Percentiles rank a stretch among this genome's conserved stretches.
phyloP scores from a whole-genome alignment of 2,797 vertebrate genomes.

The Serranus cabrilla region DNA sequence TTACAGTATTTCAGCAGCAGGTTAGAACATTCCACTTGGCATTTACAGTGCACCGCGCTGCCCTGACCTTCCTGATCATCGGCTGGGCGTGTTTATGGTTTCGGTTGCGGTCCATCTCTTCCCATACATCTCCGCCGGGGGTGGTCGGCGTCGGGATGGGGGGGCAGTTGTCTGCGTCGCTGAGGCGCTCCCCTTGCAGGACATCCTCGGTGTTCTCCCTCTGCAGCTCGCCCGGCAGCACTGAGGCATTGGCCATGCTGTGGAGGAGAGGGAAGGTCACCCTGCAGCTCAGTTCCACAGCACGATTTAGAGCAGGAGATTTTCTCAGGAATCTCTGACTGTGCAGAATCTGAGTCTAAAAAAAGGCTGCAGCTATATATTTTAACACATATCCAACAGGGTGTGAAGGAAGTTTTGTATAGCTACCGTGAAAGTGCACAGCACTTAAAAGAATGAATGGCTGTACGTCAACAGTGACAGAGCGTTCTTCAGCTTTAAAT shows the following conservation, averaged over 20 bases:
- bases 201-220: conserved; percentile 98
- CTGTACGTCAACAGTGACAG: background rate
- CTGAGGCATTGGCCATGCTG: conserved; percentile 98
- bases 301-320: conserved; percentile 56
- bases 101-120: conserved; percentile 95
- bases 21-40: background rate
- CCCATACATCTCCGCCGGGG: conserved; percentile 94
- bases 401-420: conserved; percentile 27
- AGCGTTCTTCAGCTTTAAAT: conserved; percentile 33
- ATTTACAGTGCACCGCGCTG: conserved; percentile 8
- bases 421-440: conserved; percentile 2
- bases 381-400: conserved; percentile 13
- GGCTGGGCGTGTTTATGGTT: conserved; percentile 90
- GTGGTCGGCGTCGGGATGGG: conserved; percentile 87
- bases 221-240: conserved; percentile 94
- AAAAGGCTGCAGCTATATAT: conserved; percentile 38
- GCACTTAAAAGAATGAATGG: background rate
- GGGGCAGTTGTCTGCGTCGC: conserved; percentile 95
- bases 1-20: conserved; percentile 5
- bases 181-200: conserved; percentile 97
- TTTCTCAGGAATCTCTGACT: conserved; percentile 59
- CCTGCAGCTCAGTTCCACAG: conserved; percentile 46
- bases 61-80: conserved; percentile 92
- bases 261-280: conserved; percentile 64
- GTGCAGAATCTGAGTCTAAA: conserved; percentile 51